Evolutionary conservation across 2,888 invertebrate genomes (phyloP), one percentile per base, ranked within the genome.

Genomic region (Sussaba pulchella): DNA sequence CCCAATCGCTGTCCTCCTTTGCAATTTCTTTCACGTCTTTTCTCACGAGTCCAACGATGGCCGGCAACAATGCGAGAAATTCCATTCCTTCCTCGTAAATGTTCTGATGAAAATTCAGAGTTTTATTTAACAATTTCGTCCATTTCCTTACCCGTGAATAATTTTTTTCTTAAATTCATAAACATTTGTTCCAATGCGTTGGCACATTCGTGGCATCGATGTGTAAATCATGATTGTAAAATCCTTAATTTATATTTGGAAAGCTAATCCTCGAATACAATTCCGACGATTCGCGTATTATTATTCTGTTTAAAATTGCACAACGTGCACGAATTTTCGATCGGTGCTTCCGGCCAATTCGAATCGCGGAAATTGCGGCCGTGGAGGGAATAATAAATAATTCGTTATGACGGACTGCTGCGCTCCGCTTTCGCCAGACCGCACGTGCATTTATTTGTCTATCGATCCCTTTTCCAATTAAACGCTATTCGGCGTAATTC

Each of bases 1-100:
- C 85, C 91, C 90, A 91, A 59, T 91, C 91, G 5, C 86, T 84
- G 17, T 82, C 81, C n/a, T 74, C 70, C 17, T 74, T 82, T n/a
- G 39, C 75, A 70, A 50, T 66, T 71, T 12, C 74, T 74, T 78
- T 74, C 74, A 47, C 50, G 21, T 52, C 63, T 45, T 76, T 67
- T 63, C 73, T 85, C 2, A 87, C 82, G 5, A 91, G 80, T 10
- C 87, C 88, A 12, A 90, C 85, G 9, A 91, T 87, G 2, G 88
- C 90, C n/a, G 91, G 91, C 21, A 91, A 75, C 4, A 83, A 83
- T 10, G 91, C 91, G 12, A 91, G 78, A 31, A 91, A 70, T 69
- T 91, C 91, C 91, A 91, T 91, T 59, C 90, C 86, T 59, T 91
- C 90, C 79, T 91, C 91, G 76, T 88, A 91, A 2, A 82, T 83